phyloP scores from a whole-genome alignment of 2,888 invertebrate species.

The Eupeodes luniger region DNA sequence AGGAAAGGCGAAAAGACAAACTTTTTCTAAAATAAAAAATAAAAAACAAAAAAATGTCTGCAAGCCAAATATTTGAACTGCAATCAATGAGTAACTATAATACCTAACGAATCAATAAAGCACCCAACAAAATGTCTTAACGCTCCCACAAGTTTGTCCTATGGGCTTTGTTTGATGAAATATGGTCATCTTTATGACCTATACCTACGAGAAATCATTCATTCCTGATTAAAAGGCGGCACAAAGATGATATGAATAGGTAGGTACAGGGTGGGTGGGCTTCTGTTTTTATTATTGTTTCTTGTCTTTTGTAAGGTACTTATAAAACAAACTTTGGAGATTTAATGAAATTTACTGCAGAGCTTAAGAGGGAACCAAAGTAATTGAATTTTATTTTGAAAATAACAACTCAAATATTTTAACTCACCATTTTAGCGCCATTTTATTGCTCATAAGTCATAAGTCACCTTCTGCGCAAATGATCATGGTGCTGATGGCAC shows the following conservation, averaged over 20 bases:
- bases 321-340: no score
- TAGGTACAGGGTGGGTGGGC: neutral
- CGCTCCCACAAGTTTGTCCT: conserved; percentile 1
- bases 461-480: no score
- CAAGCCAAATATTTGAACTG: conserved; percentile 17
- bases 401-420: no score
- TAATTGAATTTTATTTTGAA: no score
- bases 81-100: neutral
- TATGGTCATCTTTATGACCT: conserved; percentile 38
- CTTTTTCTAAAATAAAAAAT: neutral
- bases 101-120: conserved; percentile 14
- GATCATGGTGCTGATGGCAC: no score
- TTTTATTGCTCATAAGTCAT: no score
- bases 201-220: conserved; percentile 43
- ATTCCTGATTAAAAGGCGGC: conserved; percentile 40
- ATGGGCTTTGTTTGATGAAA: conserved; percentile 17
- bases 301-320: no score
- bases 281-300: no score
- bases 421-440: no score
- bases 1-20: conserved; percentile 15
- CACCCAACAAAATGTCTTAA: conserved; percentile 21
- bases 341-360: no score
- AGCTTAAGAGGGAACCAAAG: no score
- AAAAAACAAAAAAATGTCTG: conserved; percentile 25
- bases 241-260: neutral